Conservation (phyloP, 2,888 invertebrate species). For the Beris chalybata region DNA sequence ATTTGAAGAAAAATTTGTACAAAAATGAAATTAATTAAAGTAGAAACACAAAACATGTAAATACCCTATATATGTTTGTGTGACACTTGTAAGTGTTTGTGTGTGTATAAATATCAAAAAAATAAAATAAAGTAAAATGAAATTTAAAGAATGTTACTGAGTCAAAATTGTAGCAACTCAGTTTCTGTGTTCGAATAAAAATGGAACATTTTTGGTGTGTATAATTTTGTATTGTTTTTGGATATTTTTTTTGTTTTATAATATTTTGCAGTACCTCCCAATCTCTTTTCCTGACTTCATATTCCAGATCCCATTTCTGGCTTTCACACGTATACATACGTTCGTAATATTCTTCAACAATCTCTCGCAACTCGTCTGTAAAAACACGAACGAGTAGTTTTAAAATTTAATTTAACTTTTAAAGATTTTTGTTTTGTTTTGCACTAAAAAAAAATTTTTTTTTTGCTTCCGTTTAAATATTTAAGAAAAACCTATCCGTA, state of each 20-base stretch:
- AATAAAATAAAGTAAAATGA: background rate
- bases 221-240: slow-evolving; percentile 22
- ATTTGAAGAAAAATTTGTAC: too few species aligned
- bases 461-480: too few species aligned
- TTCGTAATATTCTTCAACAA: slow-evolving; percentile 94
- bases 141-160: background rate
- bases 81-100: too few species aligned
- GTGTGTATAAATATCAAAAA: too few species aligned
- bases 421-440: slow-evolving; percentile 5
- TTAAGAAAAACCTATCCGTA: too few species aligned
- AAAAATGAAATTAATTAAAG: too few species aligned
- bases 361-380: slow-evolving; percentile 76
- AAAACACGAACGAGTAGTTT: slow-evolving; percentile 40
- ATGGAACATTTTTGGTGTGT: slow-evolving; percentile 6
- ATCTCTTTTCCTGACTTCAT: slow-evolving; percentile 99
- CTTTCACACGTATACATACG: slow-evolving; percentile 97
- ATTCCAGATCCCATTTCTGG: slow-evolving; percentile 99
- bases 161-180: background rate
- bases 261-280: slow-evolving; percentile 84
- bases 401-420: background rate
- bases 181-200: slow-evolving; percentile 15
- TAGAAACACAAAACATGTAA: slow-evolving; percentile 21
- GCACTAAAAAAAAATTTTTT: background rate
- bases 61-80: slow-evolving; percentile 16
- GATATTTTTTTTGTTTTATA: slow-evolving; percentile 14